Evolutionary conservation across 1,140 invertebrate species (phyloP).

Genomic region (Drosophila kepulauana): DNA sequence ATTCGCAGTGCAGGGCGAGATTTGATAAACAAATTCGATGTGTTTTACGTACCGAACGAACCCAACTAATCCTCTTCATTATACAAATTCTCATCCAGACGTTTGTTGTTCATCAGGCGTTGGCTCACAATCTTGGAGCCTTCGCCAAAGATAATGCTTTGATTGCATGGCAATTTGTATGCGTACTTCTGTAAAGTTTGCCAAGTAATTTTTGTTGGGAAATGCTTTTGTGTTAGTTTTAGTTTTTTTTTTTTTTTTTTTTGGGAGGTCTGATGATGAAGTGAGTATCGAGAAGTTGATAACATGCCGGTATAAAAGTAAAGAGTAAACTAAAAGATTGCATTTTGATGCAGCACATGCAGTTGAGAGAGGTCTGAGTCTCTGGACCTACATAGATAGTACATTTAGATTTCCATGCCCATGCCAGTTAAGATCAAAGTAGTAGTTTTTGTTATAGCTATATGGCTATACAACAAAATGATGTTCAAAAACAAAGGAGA

Average conservation of each 20-base stretch:
- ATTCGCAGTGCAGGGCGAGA: conserved; percentile 7
- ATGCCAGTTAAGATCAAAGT: conserved; percentile 30
- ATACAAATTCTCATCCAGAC: conserved; percentile 74
- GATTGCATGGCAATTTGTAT: conserved; percentile 41
- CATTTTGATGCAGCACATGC: conserved; percentile 41
- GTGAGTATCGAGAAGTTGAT: conserved; percentile 36
- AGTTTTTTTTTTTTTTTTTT: background rate
- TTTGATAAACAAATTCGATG: conserved; percentile 10
- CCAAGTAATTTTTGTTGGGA: conserved; percentile 22
- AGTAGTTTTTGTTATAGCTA: conserved; percentile 26
- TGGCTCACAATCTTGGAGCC: conserved; percentile 73
- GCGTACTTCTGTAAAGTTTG: conserved; percentile 56
- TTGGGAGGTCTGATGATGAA: background rate
- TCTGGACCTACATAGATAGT: background rate
- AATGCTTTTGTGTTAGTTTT: conserved; percentile 4
- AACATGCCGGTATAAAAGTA: conserved; percentile 57
- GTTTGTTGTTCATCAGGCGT: conserved; percentile 41
- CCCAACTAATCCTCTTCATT: conserved; percentile 65
- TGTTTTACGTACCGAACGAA: conserved; percentile 61
- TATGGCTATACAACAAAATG: conserved; percentile 30
- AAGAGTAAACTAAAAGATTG: conserved; percentile 32
- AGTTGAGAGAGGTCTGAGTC: conserved; percentile 33
- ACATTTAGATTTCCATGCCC: conserved; percentile 30
- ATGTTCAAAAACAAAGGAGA: conserved; percentile 10
- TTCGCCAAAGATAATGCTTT: conserved; percentile 73